Evolutionary conservation across 2,797 vertebrate species (phyloP).

Genomic region (Notoglanidium macrostoma): DNA sequence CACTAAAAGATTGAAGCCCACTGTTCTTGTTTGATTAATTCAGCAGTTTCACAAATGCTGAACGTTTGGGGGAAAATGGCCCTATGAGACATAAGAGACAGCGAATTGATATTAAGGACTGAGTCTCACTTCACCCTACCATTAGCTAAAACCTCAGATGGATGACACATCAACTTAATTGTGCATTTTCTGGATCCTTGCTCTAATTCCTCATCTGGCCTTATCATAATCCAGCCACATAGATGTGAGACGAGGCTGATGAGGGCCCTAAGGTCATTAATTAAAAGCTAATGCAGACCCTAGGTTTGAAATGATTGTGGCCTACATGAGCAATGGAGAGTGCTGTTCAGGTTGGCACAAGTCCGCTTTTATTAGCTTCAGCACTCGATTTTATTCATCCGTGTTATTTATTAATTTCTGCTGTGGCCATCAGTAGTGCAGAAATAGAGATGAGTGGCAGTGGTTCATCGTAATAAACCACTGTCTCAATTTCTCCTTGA

Average conservation of each 20-base stretch:
- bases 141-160: slow-evolving; percentile 39
- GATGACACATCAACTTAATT: slow-evolving; percentile 34
- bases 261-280: slow-evolving; percentile 29
- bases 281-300: slow-evolving; percentile 30
- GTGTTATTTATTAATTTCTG: slow-evolving; percentile 34
- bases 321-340: not conserved
- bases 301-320: slow-evolving; percentile 13
- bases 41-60: not conserved
- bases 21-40: not conserved
- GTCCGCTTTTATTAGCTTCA: not conserved
- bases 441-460: slow-evolving; percentile 9
- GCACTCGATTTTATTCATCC: not conserved
- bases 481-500: slow-evolving; percentile 32
- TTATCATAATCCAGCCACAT: slow-evolving; percentile 34
- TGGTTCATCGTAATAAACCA: slow-evolving; percentile 7
- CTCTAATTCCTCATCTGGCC: slow-evolving; percentile 31
- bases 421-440: slow-evolving; percentile 20
- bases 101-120: slow-evolving; percentile 21
- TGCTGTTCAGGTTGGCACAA: not conserved
- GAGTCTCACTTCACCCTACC: slow-evolving; percentile 31
- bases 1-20: not conserved
- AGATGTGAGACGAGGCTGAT: not conserved
- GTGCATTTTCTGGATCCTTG: slow-evolving; percentile 24
- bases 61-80: not conserved
- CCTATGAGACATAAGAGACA: not conserved